A percentile compares a stretch with the other conserved stretches of the same genome.
Conservation (phyloP, 2,888 invertebrate genomes). For the Platycheirus rosarum region DNA sequence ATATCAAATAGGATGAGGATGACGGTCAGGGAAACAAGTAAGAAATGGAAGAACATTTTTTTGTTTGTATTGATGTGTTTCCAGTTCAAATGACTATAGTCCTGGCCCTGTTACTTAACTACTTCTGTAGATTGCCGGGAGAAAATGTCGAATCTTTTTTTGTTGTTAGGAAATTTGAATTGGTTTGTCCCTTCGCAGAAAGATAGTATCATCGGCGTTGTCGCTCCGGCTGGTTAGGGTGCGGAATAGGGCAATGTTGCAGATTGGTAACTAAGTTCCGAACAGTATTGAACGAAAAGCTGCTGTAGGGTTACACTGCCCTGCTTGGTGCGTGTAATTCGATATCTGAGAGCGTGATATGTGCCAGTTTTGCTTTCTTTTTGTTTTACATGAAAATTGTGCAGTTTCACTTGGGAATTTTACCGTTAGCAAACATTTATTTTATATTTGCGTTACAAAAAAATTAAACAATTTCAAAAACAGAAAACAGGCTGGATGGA, state of each 20-base stretch:
- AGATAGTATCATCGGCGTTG: conserved; percentile 57
- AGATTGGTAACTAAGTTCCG: conserved; percentile 49
- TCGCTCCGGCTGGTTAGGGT: conserved; percentile 27
- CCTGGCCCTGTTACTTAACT: conserved; percentile 28
- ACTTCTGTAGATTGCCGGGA: conserved; percentile 11
- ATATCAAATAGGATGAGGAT: conserved; percentile 3
- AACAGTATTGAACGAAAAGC: conserved; percentile 15
- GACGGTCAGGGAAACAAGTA: not conserved
- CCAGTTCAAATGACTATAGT: conserved; percentile 19
- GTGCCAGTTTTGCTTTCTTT: conserved; percentile 2
- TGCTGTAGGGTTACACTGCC: conserved; percentile 29
- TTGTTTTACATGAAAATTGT: conserved; percentile 3
- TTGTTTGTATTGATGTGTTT: too few relatives aligned
- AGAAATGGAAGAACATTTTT: conserved; percentile 15
- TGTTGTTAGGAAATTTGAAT: conserved; percentile 37
- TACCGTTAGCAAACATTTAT: too few relatives aligned
- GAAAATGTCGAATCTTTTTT: conserved; percentile 13
- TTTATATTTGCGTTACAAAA: too few relatives aligned
- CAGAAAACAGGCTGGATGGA: too few relatives aligned
- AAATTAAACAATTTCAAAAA: too few relatives aligned
- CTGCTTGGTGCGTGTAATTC: conserved; percentile 37
- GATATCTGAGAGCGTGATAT: conserved; percentile 32
- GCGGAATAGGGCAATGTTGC: conserved; percentile 26
- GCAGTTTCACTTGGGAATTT: not conserved
- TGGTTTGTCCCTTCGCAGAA: conserved; percentile 51